Evolutionary conservation across 2,797 vertebrate species (phyloP).

Genomic region (Dendrocincla tyrannina): DNA sequence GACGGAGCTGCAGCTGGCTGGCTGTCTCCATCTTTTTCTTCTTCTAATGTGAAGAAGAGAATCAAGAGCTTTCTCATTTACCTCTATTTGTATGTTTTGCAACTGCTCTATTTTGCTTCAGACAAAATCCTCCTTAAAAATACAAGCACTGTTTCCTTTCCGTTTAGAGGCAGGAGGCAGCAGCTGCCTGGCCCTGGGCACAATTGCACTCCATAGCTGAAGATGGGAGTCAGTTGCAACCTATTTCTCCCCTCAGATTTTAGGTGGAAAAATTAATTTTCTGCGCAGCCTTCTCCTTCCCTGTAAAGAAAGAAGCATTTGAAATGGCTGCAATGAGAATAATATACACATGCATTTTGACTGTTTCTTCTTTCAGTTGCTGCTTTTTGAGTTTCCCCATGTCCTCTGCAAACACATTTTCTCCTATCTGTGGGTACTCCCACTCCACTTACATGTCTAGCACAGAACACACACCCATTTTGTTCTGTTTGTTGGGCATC

Average conservation of each 20-base stretch:
- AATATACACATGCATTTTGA: not conserved
- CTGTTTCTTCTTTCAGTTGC: not conserved
- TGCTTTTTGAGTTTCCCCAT: not conserved
- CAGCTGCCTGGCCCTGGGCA: conserved; percentile 59
- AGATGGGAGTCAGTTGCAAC: not conserved
- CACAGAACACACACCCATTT: not conserved
- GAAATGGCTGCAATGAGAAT: not conserved
- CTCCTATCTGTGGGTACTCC: not conserved
- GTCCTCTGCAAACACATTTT: not conserved
- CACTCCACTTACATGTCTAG: not conserved
- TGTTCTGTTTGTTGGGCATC: not conserved
- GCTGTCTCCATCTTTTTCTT: not conserved
- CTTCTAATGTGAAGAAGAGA: not conserved
- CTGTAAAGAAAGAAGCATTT: not conserved
- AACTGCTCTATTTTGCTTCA: conserved; percentile 23
- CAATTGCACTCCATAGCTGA: conserved; percentile 27
- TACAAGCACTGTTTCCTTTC: not conserved
- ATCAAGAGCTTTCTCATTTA: not conserved
- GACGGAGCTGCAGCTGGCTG: not conserved
- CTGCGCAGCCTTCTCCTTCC: not conserved
- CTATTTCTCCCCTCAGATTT: not conserved
- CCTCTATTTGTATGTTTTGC: not conserved
- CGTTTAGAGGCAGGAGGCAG: conserved; percentile 37
- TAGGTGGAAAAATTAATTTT: conserved; percentile 24
- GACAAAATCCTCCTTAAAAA: conserved; percentile 43